Percentiles rank a stretch among this genome's conserved stretches.
Evolutionary conservation across 2,113 vertebrate species (phyloP).

Genomic region (Mesitornis unicolor): DNA sequence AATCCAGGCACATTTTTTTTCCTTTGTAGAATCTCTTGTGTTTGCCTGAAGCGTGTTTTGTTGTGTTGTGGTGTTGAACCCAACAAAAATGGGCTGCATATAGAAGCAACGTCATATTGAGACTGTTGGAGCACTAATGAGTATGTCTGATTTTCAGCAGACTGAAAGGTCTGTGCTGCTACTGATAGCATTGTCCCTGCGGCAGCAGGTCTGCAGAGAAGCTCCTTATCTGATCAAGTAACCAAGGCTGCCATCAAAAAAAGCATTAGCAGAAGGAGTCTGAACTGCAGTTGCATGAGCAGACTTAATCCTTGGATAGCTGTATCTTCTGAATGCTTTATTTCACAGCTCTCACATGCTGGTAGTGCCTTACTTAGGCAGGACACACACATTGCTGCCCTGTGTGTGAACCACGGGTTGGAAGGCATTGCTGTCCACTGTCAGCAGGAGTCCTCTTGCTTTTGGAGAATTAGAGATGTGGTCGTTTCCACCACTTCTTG

Average conservation of each 20-base stretch:
- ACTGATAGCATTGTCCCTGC: background rate
- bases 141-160: background rate
- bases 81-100: background rate
- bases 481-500: background rate
- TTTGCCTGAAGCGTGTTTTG: background rate
- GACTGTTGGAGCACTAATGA: background rate
- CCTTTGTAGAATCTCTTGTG: background rate
- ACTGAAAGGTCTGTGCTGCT: background rate
- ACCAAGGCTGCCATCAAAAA: background rate
- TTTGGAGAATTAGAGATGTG: background rate
- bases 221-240: background rate
- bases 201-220: background rate
- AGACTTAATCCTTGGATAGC: background rate
- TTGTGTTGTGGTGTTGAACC: no score
- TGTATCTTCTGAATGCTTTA: accelerated
- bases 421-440: background rate
- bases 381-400: accelerated
- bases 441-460: background rate
- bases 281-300: background rate
- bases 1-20: background rate
- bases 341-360: accelerated
- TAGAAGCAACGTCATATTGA: background rate
- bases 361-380: accelerated
- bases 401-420: accelerated
- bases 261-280: background rate